These are phyloP conservation scores for Triops cancriformis DNA, from an alignment of 1,140 invertebrate species.

Conservation along the genomic window DNA sequence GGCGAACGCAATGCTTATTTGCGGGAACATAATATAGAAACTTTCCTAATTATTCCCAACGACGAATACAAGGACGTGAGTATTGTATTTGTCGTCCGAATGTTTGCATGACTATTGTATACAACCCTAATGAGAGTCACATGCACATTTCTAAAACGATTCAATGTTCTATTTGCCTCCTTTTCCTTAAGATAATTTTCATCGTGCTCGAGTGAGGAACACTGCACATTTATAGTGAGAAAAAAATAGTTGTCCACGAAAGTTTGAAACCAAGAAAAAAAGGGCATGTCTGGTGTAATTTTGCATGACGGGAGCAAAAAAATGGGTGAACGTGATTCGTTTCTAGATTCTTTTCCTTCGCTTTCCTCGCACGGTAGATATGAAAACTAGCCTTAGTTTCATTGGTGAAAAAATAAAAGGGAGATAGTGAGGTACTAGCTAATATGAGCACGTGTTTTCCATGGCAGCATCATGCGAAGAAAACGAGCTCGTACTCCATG, in stretches of 20 bases:
- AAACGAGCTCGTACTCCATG: constrained; percentile 31
- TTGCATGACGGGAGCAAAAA: too few species aligned
- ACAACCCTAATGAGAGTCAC: not conserved
- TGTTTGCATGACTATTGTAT: not conserved
- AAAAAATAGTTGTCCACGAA: not conserved
- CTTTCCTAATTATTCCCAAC: constrained; percentile 68
- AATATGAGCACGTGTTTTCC: not conserved
- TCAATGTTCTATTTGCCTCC: not conserved
- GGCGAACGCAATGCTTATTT: constrained; percentile 75
- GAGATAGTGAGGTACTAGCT: not conserved
- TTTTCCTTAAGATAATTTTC: not conserved
- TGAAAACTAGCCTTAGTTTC: not conserved
- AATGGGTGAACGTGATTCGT: too few species aligned
- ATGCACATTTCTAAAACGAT: not conserved
- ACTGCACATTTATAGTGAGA: not conserved
- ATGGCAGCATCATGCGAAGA: constrained; percentile 32
- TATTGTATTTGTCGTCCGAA: constrained; percentile 15
- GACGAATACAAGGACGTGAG: constrained; percentile 34
- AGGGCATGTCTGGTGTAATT: too few species aligned
- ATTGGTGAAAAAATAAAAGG: not conserved
- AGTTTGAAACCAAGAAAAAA: not conserved
- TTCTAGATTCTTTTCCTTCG: too few species aligned
- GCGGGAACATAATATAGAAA: constrained; percentile 84
- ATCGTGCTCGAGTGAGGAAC: not conserved
- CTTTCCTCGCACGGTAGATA: too few species aligned